A percentile compares a stretch with the other conserved stretches of the same genome.
These are phyloP conservation scores for Anthoscopus minutus DNA, from an alignment of 2,113 vertebrate genomes.

Conservation along the genomic window DNA sequence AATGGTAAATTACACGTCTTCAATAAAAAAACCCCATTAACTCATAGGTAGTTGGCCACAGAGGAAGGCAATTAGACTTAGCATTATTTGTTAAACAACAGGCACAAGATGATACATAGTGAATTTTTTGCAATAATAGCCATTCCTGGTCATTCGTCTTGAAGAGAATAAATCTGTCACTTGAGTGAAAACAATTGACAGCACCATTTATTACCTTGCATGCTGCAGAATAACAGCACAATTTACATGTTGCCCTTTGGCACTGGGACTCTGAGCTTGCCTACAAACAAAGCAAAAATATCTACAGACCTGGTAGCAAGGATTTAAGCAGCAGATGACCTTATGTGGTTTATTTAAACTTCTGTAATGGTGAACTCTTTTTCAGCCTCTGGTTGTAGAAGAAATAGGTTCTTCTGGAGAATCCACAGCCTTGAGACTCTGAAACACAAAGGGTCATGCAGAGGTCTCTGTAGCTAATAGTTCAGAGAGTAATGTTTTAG, in stretches of 20 bases:
- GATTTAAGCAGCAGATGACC: conserved; percentile 36
- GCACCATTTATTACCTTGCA: conserved; percentile 65
- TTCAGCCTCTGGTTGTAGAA: background rate
- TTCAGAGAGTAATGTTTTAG: conserved; percentile 15
- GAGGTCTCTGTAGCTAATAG: conserved; percentile 17
- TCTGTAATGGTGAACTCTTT: background rate
- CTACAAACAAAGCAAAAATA: conserved; percentile 29
- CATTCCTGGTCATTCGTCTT: conserved; percentile 20
- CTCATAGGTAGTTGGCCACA: background rate
- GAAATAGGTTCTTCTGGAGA: conserved; percentile 2
- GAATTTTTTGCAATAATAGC: conserved; percentile 55
- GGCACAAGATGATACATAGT: conserved; percentile 19
- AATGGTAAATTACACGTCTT: conserved; percentile 30
- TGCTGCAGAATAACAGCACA: conserved; percentile 58
- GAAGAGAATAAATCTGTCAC: conserved; percentile 65
- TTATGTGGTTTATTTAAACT: conserved; percentile 28
- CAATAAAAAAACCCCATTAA: conserved; percentile 5
- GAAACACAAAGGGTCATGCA: background rate
- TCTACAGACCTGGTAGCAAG: background rate
- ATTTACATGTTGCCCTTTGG: conserved; percentile 67
- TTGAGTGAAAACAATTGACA: conserved; percentile 67
- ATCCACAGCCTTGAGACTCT: background rate
- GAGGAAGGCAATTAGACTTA: conserved; percentile 24
- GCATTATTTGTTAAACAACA: conserved; percentile 56
- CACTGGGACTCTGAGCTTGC: background rate